Evolutionary conservation across 37 sponge, comb jelly and placozoan species (phyloP).

Genomic region (Aphrocallistes beatrix): DNA sequence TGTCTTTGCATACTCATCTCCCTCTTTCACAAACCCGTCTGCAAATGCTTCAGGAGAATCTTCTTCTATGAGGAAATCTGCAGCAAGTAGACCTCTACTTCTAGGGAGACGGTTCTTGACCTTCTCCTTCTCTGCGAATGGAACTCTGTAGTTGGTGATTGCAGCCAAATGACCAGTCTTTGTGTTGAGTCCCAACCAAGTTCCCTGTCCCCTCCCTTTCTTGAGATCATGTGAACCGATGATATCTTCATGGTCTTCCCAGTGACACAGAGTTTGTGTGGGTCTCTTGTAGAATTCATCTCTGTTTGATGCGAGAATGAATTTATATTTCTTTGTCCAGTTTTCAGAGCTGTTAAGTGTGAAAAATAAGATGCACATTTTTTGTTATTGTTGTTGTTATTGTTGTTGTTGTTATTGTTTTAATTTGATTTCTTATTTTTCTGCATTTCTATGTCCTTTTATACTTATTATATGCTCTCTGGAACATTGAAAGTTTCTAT

Average conservation of each 20-base stretch:
- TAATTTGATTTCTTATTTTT: no score
- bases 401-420: no score
- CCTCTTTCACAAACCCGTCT: neutral
- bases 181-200: slow-evolving; percentile 61
- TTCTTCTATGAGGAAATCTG: neutral
- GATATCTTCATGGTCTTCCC: neutral
- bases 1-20: neutral
- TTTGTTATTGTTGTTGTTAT: no score
- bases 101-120: neutral
- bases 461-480: no score
- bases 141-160: slow-evolving; percentile 52
- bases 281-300: slow-evolving; percentile 3
- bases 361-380: neutral
- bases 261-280: neutral
- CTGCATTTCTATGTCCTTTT: no score
- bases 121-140: neutral
- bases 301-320: neutral
- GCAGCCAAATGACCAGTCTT: slow-evolving; percentile 40
- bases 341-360: neutral
- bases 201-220: slow-evolving; percentile 37
- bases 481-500: no score
- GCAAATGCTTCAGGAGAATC: neutral
- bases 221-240: neutral
- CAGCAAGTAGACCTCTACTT: neutral
- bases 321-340: neutral